Conservation (phyloP, 2,888 invertebrate genomes). For the Yponomeuta evonymella region DNA sequence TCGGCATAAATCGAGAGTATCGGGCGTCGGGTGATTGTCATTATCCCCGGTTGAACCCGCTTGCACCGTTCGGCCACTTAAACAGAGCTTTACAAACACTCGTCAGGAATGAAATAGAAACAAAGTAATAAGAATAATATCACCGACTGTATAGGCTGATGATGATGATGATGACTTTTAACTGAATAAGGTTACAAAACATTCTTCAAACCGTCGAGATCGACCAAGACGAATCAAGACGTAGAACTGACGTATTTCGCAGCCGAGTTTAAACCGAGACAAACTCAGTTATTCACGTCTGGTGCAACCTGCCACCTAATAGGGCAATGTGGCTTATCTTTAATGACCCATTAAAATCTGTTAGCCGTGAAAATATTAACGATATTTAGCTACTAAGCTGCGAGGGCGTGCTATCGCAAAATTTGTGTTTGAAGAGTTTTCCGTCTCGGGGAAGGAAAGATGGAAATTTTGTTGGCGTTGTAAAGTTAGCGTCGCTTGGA, state of each 20-base stretch:
- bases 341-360: constrained; percentile 1
- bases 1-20: neutral
- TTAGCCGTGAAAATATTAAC: constrained; percentile 1
- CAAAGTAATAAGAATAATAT: no score
- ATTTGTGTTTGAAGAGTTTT: neutral
- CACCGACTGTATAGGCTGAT: no score
- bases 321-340: neutral
- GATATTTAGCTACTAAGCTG: neutral
- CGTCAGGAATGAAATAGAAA: no score
- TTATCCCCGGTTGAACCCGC: neutral
- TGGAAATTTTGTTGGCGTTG: no score
- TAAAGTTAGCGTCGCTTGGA: no score
- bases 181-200: no score
- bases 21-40: neutral
- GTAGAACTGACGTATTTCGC: no score
- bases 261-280: neutral
- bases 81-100: neutral
- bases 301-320: neutral
- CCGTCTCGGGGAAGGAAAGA: no score
- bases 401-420: neutral
- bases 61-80: neutral
- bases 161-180: no score
- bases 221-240: no score
- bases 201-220: no score
- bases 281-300: neutral